A percentile compares a stretch with the other conserved stretches of the same genome.
Conservation (phyloP, 2,888 invertebrate species). For the Apoda limacodes region DNA sequence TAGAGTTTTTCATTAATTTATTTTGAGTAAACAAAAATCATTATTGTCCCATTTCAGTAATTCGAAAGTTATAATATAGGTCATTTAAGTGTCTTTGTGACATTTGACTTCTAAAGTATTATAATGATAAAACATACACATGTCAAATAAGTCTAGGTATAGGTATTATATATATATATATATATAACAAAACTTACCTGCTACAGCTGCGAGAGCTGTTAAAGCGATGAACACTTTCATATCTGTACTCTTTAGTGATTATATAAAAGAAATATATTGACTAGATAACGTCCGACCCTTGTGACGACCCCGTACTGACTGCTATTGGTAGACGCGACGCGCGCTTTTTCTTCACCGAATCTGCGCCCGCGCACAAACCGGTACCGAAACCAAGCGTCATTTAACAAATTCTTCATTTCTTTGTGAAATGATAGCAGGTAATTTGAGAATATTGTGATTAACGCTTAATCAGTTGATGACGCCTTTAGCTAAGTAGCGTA, state of each 20-base stretch:
- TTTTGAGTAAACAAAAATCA: too few species aligned
- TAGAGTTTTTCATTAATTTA: too few species aligned
- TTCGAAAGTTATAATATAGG: too few species aligned
- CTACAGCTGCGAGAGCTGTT: conserved; percentile 53
- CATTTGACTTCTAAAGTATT: too few species aligned
- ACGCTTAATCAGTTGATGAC: too few species aligned
- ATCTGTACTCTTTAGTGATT: conserved; percentile 49
- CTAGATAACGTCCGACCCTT: conserved; percentile 61
- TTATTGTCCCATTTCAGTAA: too few species aligned
- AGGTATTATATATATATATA: conserved; percentile 6
- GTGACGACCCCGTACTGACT: conserved; percentile 58
- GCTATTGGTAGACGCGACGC: conserved; percentile 46
- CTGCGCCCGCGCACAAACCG: conserved; percentile 53
- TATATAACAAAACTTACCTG: conserved; percentile 45
- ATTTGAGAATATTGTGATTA: too few species aligned
- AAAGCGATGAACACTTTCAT: conserved; percentile 67
- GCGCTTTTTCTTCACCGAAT: conserved; percentile 61
- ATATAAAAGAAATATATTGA: conserved; percentile 43
- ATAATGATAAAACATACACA: too few species aligned
- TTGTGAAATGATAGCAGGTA: conserved; percentile 48
- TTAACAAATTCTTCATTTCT: conserved; percentile 50
- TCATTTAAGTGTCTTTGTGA: too few species aligned
- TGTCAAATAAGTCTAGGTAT: too few species aligned
- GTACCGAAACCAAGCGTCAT: conserved; percentile 52
- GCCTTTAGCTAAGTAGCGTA: too few species aligned